A percentile compares a stretch with the other conserved stretches of the same genome.
Evolutionary conservation across 2,113 vertebrate species (phyloP).

Genomic region (Ptyas mucosa): DNA sequence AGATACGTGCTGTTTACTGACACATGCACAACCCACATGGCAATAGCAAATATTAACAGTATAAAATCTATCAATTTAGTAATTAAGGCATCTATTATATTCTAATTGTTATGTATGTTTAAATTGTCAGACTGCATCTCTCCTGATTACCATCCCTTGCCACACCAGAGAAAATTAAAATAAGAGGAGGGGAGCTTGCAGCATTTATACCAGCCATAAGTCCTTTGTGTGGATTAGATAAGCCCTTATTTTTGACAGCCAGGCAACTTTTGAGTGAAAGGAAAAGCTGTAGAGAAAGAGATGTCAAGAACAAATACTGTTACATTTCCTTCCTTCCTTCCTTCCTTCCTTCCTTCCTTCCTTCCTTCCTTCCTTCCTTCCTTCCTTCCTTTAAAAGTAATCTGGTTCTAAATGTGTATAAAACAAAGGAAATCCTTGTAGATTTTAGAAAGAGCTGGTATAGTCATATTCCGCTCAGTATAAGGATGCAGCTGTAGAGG

Average conservation of each 20-base stretch:
- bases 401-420: too few species aligned
- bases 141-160: background rate
- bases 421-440: too few species aligned
- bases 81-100: constrained; percentile 9
- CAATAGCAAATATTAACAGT: background rate
- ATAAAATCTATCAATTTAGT: constrained; percentile 12
- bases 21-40: background rate
- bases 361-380: background rate
- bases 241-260: constrained; percentile 45
- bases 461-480: too few species aligned
- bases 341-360: background rate
- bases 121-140: background rate
- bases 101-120: constrained; percentile 2
- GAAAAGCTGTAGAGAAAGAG: constrained; percentile 13
- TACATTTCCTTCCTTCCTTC: background rate
- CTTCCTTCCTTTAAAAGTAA: too few species aligned
- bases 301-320: background rate
- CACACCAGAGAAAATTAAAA: background rate
- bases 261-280: constrained; percentile 56
- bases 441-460: too few species aligned
- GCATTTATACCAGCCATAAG: accelerated
- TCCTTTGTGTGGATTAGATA: constrained; percentile 18
- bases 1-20: background rate
- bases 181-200: accelerated
- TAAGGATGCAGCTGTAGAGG: too few species aligned